phyloP scores from a whole-genome alignment of 23 tunicate genomes.

The Corella eumyota region DNA sequence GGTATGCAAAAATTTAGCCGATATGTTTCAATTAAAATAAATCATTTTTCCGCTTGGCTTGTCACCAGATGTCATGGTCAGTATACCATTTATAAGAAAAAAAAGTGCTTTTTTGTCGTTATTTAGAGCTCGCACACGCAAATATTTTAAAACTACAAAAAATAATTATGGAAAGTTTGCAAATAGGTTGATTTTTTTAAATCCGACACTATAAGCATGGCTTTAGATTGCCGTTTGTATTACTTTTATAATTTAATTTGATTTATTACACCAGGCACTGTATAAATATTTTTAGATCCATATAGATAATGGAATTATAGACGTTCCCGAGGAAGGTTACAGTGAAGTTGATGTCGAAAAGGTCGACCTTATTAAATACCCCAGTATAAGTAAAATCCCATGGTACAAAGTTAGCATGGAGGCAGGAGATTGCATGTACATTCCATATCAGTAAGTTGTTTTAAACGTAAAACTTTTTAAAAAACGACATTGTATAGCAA shows the following conservation, averaged over 20 bases:
- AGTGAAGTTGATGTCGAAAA: slow-evolving; percentile 40
- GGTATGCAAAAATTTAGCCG: slow-evolving; percentile 10
- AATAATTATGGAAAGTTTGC: too few relatives aligned
- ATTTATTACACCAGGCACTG: too few relatives aligned
- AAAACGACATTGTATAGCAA: not conserved
- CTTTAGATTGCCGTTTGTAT: not conserved
- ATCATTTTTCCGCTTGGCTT: too few relatives aligned
- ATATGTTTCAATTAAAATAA: too few relatives aligned
- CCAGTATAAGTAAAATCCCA: slow-evolving; percentile 15
- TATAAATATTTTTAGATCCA: too few relatives aligned
- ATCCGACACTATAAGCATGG: not conserved
- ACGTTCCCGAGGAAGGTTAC: slow-evolving; percentile 17
- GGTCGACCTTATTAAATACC: slow-evolving; percentile 50
- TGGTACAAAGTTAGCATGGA: slow-evolving; percentile 46
- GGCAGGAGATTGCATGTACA: slow-evolving; percentile 65
- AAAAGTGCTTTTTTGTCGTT: too few relatives aligned
- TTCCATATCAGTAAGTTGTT: slow-evolving; percentile 44
- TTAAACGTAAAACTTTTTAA: not conserved
- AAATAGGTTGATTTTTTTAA: not conserved
- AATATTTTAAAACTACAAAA: too few relatives aligned
- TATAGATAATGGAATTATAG: too few relatives aligned
- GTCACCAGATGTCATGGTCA: too few relatives aligned
- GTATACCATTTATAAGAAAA: too few relatives aligned
- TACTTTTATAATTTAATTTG: too few relatives aligned
- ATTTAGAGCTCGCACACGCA: too few relatives aligned